Conservation (phyloP, 2,797 vertebrate species). For the Aldrovandia affinis region DNA sequence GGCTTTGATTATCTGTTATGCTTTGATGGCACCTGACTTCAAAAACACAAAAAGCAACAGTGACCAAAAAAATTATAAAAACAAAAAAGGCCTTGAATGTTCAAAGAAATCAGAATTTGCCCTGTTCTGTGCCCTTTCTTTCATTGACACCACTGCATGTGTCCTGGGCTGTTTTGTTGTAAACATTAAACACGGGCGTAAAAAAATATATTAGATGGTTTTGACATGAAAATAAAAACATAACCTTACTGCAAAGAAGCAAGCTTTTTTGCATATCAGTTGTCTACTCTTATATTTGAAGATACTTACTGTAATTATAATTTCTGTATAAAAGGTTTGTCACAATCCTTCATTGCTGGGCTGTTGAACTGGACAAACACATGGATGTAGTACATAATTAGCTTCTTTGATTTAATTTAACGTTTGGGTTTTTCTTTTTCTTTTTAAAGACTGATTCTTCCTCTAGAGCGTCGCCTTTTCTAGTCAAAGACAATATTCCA, state of each 20-base stretch:
- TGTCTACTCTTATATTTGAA: too few relatives aligned
- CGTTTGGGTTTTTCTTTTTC: neutral
- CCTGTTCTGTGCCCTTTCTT: neutral
- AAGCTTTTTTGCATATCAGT: neutral
- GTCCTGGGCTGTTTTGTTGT: neutral
- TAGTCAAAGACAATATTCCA: neutral
- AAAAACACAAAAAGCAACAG: neutral
- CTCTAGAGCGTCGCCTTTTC: neutral
- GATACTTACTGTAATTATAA: neutral
- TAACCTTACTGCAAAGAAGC: neutral
- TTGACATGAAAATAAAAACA: neutral
- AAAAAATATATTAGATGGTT: neutral
- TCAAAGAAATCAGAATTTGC: neutral
- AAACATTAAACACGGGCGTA: neutral
- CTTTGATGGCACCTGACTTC: neutral
- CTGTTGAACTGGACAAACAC: neutral
- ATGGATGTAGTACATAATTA: neutral
- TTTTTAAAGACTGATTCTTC: neutral
- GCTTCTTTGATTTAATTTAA: neutral
- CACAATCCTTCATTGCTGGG: neutral
- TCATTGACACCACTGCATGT: neutral
- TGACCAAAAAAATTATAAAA: neutral
- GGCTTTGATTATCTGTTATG: neutral
- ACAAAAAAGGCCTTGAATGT: neutral
- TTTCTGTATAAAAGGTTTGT: neutral